Evolutionary conservation across 1,140 invertebrate species (phyloP), one percentile per base, ranked within the genome.

Genomic region (Linepithema humile): DNA sequence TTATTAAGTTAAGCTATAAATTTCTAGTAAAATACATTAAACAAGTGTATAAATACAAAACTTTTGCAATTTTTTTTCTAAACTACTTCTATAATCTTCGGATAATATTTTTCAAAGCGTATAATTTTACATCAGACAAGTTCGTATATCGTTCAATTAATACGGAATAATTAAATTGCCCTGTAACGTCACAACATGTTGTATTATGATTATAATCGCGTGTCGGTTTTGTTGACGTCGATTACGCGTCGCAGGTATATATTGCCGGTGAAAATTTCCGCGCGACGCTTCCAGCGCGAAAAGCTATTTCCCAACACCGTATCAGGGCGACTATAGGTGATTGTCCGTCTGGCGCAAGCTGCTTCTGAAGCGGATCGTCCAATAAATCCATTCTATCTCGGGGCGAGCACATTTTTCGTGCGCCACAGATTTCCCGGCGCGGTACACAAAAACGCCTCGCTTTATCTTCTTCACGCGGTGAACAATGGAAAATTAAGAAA

Each of bases 351-450:
- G 64, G 17, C 35, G 64, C 48, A 80, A 80, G 75, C 75, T 69
- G 62, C 64, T 78, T 1, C 45, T 78, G 62, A 78, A 78, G 43
- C 75, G 35, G 64, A 23, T 48, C 75, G 32, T 80, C 75, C 64
- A 70, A 80, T 80, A 80, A 80, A 80, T 80, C 50, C 75, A 32
- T 80, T 80, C 64, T 80, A 78, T 80, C 75, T 80, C 23, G 35
- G n/a, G 38, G 38, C 64, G 48, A 70, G 75, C 75, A 80, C 64
- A 70, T 80, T 80, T 80, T 70, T 80, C 75, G 64, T 80, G 48
- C 64, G 48, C 64, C 64, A 35, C 75, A 80, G 75, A 78, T 55
- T 69, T 80, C 48, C 45, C 50, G 23, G 3, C 38, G 26, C 35
- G 43, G 73, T 62, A 40, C n/a, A n/a, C n/a, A n/a, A 69, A 15